These are phyloP conservation scores for Myopa tessellatipennis DNA, from an alignment of 2,888 invertebrate genomes.

Conservation along the genomic window DNA sequence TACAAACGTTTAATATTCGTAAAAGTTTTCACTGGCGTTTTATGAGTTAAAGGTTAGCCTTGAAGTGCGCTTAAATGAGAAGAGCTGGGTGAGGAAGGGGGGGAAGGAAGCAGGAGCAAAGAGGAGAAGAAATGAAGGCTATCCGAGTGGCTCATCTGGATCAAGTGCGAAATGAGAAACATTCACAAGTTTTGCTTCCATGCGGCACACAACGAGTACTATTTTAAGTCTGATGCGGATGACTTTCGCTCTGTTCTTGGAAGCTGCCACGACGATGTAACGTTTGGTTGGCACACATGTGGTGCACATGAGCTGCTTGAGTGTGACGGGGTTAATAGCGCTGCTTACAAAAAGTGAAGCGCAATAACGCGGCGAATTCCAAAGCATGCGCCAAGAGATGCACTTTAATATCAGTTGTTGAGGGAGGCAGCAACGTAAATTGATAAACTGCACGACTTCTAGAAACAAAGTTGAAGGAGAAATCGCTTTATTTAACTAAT, in stretches of 20 bases:
- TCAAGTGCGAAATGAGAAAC: too few species aligned
- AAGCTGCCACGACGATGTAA: background rate
- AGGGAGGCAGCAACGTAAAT: too few species aligned
- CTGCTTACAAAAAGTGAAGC: background rate
- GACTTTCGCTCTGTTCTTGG: background rate
- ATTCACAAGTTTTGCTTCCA: too few species aligned
- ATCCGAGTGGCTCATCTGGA: too few species aligned
- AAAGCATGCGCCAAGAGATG: too few species aligned
- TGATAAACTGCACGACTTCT: too few species aligned
- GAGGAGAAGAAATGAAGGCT: background rate
- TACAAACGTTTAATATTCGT: background rate
- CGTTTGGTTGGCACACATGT: background rate
- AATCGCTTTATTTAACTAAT: too few species aligned
- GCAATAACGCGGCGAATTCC: background rate
- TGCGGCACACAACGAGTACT: too few species aligned
- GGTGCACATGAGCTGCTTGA: conserved; percentile 13
- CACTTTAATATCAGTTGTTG: too few species aligned
- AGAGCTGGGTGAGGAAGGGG: background rate
- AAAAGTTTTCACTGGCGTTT: background rate
- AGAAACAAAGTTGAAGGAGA: too few species aligned
- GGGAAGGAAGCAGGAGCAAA: background rate
- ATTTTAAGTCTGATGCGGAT: too few species aligned
- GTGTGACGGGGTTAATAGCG: background rate
- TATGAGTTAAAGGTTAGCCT: background rate
- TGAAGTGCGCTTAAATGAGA: background rate